phyloP scores from a whole-genome alignment of 2,888 invertebrate species.

The Amiota minor region DNA sequence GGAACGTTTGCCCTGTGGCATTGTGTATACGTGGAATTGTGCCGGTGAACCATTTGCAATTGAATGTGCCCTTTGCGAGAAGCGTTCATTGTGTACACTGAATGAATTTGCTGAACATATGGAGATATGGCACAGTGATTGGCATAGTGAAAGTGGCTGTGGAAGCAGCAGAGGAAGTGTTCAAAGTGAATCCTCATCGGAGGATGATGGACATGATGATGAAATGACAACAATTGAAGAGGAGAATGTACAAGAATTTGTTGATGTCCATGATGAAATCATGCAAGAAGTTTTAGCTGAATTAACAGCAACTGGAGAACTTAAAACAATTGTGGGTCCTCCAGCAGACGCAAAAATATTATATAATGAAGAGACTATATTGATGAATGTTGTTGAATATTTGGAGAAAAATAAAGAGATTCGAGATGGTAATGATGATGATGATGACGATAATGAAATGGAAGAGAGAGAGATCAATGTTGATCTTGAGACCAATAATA shows the following conservation, averaged over 20 bases:
- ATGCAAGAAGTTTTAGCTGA: constrained; percentile 60
- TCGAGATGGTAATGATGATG: not conserved
- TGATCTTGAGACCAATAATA: too few species aligned
- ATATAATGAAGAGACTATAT: not conserved
- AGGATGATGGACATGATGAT: constrained; percentile 16
- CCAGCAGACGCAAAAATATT: constrained; percentile 35
- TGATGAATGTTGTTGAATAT: constrained; percentile 42
- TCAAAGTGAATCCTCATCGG: not conserved
- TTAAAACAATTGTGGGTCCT: constrained; percentile 55
- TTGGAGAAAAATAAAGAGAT: not conserved
- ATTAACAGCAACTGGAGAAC: constrained; percentile 48
- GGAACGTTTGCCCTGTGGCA: constrained; percentile 54
- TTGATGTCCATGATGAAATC: constrained; percentile 56
- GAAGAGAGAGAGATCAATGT: not conserved
- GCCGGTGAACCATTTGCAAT: constrained; percentile 63
- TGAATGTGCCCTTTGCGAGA: constrained; percentile 66
- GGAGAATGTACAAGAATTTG: not conserved
- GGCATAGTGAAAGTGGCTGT: constrained; percentile 43
- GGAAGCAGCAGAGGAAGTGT: not conserved
- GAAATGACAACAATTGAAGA: not conserved
- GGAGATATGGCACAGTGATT: constrained; percentile 64
- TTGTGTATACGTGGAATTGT: constrained; percentile 65
- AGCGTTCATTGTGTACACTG: constrained; percentile 61
- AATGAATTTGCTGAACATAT: constrained; percentile 65
- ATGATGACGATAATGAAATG: not conserved